Evolutionary conservation across 2,888 invertebrate species (phyloP).

Genomic region (Sinodicranocentrus sp.): DNA sequence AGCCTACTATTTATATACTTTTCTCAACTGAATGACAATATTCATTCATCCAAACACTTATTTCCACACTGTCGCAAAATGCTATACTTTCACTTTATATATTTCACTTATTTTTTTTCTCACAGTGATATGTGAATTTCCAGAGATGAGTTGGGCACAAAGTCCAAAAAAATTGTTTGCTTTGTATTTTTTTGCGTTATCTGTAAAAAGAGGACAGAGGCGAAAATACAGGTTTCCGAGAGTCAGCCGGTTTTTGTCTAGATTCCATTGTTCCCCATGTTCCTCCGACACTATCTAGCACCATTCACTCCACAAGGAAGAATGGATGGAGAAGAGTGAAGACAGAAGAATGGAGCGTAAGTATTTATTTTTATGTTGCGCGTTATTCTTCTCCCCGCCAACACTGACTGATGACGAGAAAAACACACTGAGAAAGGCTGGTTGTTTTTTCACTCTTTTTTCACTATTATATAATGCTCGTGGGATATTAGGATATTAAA

Average conservation of each 20-base stretch:
- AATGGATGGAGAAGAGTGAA: neutral
- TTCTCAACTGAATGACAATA: neutral
- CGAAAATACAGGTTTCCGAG: conserved; percentile 19
- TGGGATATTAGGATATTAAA: neutral
- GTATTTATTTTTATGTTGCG: conserved; percentile 18
- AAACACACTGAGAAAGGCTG: too few relatives aligned
- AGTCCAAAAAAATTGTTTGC: conserved; percentile 40
- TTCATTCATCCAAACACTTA: neutral
- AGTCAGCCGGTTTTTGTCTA: conserved; percentile 31
- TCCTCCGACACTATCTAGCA: conserved; percentile 22
- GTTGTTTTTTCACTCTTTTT: neutral
- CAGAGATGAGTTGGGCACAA: conserved; percentile 6
- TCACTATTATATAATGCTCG: neutral
- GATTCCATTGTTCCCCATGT: neutral
- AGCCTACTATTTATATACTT: too few relatives aligned
- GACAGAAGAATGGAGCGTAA: conserved; percentile 14
- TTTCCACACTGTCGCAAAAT: too few relatives aligned
- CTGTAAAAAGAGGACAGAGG: conserved; percentile 17
- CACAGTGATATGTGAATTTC: neutral
- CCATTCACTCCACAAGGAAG: conserved; percentile 30
- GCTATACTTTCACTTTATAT: too few relatives aligned
- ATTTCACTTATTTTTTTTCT: too few relatives aligned
- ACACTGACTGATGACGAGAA: conserved; percentile 40
- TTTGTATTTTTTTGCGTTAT: conserved; percentile 27
- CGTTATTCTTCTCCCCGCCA: neutral